Evolutionary conservation across 2,113 vertebrate genomes (phyloP).

Genomic region (Pao palembangensis): DNA sequence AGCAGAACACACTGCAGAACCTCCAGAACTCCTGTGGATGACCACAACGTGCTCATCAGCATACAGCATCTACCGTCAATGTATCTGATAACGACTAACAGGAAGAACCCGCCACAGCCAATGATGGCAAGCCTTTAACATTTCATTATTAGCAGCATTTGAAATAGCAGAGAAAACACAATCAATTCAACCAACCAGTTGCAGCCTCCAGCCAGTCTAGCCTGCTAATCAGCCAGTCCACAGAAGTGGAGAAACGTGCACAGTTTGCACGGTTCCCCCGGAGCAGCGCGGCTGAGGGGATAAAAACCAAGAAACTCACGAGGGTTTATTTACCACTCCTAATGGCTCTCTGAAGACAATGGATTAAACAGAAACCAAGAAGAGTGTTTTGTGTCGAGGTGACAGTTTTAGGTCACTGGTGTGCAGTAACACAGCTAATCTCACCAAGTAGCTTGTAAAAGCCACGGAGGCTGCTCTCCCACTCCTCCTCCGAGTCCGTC

Average conservation of each 20-base stretch:
- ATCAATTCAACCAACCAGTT: slow-evolving; percentile 76
- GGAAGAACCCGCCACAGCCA: no score
- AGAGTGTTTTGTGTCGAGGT: neutral
- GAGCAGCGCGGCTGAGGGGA: slow-evolving; percentile 82
- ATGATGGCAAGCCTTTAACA: no score
- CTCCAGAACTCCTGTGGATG: slow-evolving; percentile 85
- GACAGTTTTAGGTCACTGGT: neutral
- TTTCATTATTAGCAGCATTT: no score
- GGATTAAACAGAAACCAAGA: neutral
- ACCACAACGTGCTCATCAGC: neutral
- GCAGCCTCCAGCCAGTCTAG: slow-evolving; percentile 89
- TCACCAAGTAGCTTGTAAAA: slow-evolving; percentile 92
- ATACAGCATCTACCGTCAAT: neutral
- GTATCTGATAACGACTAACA: neutral
- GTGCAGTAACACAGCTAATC: slow-evolving; percentile 18
- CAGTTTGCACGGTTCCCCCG: slow-evolving; percentile 90
- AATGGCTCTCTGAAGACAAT: neutral
- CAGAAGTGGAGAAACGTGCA: slow-evolving; percentile 88
- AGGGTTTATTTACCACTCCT: neutral
- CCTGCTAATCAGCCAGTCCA: slow-evolving; percentile 91
- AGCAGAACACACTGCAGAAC: slow-evolving; percentile 91
- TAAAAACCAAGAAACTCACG: neutral
- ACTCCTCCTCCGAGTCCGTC: slow-evolving; percentile 80
- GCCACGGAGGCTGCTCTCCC: slow-evolving; percentile 83
- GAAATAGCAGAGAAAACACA: neutral